A percentile compares a stretch with the other conserved stretches of the same genome.
phyloP scores from a whole-genome alignment of 2,113 vertebrate species.

The Paralichthys olivaceus region DNA sequence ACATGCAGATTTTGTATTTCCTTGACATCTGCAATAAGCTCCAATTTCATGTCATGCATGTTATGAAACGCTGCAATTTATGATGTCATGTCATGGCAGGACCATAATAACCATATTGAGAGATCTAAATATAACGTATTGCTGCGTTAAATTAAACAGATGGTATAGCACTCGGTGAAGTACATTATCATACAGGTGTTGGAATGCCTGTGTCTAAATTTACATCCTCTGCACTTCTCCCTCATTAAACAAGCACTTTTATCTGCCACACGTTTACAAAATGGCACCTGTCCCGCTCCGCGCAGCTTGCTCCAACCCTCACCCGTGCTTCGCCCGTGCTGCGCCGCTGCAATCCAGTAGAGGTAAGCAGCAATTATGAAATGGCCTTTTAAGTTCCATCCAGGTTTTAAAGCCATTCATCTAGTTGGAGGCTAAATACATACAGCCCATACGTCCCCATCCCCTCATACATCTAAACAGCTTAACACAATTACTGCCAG shows the following conservation, averaged over 20 bases:
- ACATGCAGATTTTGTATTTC: neutral
- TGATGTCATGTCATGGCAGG: too few species aligned
- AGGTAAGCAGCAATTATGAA: slow-evolving; percentile 78
- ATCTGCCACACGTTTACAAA: slow-evolving; percentile 27
- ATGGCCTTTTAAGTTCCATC: slow-evolving; percentile 75
- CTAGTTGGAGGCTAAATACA: slow-evolving; percentile 55
- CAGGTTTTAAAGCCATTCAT: slow-evolving; percentile 71
- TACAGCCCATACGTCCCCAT: slow-evolving; percentile 52
- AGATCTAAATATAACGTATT: neutral
- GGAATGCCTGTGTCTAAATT: neutral
- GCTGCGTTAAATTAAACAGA: neutral
- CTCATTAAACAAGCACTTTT: slow-evolving; percentile 15
- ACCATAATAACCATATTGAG: neutral
- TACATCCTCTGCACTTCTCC: slow-evolving; percentile 10
- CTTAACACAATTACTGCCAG: slow-evolving; percentile 68
- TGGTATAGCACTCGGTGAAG: neutral
- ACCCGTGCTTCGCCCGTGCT: slow-evolving; percentile 27
- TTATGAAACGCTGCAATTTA: neutral
- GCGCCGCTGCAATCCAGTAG: slow-evolving; percentile 52
- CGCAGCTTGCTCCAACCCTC: slow-evolving; percentile 15
- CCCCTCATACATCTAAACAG: slow-evolving; percentile 58
- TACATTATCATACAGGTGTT: neutral
- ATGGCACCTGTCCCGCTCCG: slow-evolving; percentile 41
- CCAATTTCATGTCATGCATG: neutral
- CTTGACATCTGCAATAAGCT: too few species aligned